Conservation (phyloP, 2,113 vertebrate species). For the Butorides virescens region DNA sequence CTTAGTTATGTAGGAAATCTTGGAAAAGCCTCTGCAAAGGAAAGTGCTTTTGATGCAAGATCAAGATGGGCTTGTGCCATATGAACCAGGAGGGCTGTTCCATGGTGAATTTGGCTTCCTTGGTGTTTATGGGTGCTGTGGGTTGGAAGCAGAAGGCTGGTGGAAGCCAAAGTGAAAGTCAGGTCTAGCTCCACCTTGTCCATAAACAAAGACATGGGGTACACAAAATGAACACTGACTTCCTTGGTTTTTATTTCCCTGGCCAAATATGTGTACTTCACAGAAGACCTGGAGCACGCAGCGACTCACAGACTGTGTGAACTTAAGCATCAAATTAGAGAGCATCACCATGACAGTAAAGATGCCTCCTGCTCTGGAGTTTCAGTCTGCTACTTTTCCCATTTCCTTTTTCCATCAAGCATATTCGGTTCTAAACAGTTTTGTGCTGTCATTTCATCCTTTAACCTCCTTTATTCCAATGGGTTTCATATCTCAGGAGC, state of each 20-base stretch:
- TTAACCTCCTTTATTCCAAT: neutral
- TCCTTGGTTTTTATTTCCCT: neutral
- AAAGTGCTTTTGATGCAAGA: neutral
- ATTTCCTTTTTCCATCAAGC: neutral
- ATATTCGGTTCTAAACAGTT: neutral
- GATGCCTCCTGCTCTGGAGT: neutral
- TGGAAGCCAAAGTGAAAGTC: neutral
- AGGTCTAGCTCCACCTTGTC: neutral
- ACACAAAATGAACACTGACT: neutral
- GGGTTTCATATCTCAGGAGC: neutral
- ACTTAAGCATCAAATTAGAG: neutral
- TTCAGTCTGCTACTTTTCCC: neutral
- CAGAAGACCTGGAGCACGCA: neutral
- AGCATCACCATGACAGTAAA: neutral
- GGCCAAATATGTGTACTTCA: neutral
- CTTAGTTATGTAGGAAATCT: neutral
- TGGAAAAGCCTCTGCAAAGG: neutral
- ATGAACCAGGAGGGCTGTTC: neutral
- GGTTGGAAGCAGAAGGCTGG: neutral
- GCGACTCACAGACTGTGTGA: fast-evolving
- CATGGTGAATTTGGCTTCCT: neutral
- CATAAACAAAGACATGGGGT: neutral
- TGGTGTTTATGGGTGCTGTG: neutral
- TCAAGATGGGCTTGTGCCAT: neutral
- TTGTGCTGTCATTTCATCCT: neutral